phyloP scores from a whole-genome alignment of 1,140 invertebrate species.

The Zaprionus gabonicus region DNA sequence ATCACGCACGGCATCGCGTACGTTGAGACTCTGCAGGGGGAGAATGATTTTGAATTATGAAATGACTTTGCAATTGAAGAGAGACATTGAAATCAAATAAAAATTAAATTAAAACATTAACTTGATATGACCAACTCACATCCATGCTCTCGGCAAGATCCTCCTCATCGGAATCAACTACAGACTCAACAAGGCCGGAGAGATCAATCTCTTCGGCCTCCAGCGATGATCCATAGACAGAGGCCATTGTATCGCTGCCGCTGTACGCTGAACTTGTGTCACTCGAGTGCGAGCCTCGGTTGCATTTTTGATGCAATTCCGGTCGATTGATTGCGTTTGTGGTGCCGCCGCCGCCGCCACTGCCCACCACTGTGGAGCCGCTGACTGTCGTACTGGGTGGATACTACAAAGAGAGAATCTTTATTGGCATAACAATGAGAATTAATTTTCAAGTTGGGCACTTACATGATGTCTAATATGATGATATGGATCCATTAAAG shows the following conservation, averaged over 20 bases:
- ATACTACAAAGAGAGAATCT: conserved; percentile 52
- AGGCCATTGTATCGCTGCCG: conserved; percentile 98
- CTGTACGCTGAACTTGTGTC: conserved; percentile 98
- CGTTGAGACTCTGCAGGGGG: conserved; percentile 90
- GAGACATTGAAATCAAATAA: neutral
- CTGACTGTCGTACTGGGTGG: conserved; percentile 67
- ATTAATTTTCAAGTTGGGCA: conserved; percentile 23
- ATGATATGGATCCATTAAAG: conserved; percentile 82
- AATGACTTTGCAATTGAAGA: neutral
- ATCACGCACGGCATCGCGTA: conserved; percentile 97
- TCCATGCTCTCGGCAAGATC: conserved; percentile 96
- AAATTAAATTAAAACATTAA: neutral
- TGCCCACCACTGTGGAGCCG: conserved; percentile 46
- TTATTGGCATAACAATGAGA: conserved; percentile 55
- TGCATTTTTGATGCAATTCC: conserved; percentile 92
- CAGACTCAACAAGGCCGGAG: conserved; percentile 95
- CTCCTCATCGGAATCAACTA: conserved; percentile 98
- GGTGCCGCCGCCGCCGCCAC: conserved; percentile 41
- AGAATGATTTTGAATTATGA: neutral
- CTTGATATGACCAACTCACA: conserved; percentile 85
- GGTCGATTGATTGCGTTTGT: conserved; percentile 79
- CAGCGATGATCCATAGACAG: conserved; percentile 92
- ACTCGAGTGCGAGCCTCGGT: conserved; percentile 94
- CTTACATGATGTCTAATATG: conserved; percentile 83
- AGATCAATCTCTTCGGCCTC: conserved; percentile 96